These are phyloP conservation scores for Siphlonurus alternatus DNA, from an alignment of 2,888 invertebrate genomes.

Conservation along the genomic window DNA sequence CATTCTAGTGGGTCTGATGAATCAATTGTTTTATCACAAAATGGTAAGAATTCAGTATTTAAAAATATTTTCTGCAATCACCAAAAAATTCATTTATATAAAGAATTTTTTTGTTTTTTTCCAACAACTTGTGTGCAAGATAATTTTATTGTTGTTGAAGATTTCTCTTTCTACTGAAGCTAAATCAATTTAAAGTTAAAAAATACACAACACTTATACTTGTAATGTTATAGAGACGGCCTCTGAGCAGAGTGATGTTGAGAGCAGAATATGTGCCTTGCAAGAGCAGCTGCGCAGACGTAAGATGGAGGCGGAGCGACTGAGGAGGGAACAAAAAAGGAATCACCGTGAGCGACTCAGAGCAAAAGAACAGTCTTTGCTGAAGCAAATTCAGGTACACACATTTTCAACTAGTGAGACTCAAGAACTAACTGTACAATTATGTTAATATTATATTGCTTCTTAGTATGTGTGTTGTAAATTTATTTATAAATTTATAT, in stretches of 20 bases:
- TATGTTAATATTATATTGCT: neutral
- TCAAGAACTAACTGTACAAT: neutral
- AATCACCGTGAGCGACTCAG: conserved; percentile 28
- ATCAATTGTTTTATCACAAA: conserved; percentile 20
- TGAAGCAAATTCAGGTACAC: conserved; percentile 31
- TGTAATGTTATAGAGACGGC: conserved; percentile 26
- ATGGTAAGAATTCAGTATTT: conserved; percentile 15
- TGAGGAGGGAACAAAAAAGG: conserved; percentile 29
- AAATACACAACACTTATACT: too few relatives aligned
- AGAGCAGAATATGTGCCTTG: conserved; percentile 29
- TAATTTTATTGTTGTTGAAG: too few relatives aligned
- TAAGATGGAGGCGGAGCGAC: conserved; percentile 28
- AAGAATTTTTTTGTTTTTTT: too few relatives aligned
- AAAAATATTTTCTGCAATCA: neutral
- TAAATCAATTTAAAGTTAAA: too few relatives aligned
- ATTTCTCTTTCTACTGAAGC: too few relatives aligned
- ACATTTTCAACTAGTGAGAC: too few relatives aligned
- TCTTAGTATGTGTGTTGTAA: too few relatives aligned
- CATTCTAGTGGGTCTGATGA: conserved; percentile 22
- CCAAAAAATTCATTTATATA: too few relatives aligned
- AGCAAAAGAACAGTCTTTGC: conserved; percentile 30
- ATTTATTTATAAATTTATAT: too few relatives aligned
- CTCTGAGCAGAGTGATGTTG: conserved; percentile 33
- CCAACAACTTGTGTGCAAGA: too few relatives aligned
- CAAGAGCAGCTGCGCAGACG: conserved; percentile 30